A percentile compares a stretch with the other conserved stretches of the same genome.
Evolutionary conservation across 2,797 vertebrate genomes (phyloP).

Genomic region (Thamnophis elegans): DNA sequence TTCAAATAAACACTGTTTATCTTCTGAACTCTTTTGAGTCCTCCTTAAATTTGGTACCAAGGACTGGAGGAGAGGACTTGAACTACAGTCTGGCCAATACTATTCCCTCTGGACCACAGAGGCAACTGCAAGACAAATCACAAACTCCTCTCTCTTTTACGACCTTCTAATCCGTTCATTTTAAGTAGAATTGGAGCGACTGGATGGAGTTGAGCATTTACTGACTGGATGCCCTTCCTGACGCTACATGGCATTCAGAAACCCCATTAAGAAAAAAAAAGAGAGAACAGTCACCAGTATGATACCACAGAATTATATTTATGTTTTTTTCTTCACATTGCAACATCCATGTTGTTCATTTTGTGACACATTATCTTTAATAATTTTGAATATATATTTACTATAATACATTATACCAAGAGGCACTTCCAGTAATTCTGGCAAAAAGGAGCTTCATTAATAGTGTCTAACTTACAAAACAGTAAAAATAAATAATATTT

Average conservation of each 20-base stretch:
- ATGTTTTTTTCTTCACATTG: conserved; percentile 92
- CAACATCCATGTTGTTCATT: conserved; percentile 90
- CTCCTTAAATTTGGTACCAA: background rate
- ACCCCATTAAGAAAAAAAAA: conserved; percentile 50
- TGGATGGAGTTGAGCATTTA: background rate
- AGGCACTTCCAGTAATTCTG: conserved; percentile 99
- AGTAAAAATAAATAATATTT: conserved; percentile 99
- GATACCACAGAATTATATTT: conserved; percentile 88
- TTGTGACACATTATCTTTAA: conserved; percentile 87
- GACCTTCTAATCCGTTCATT: background rate
- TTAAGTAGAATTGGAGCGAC: background rate
- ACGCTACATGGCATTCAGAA: background rate
- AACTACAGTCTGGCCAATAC: background rate
- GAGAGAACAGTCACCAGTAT: conserved; percentile 50
- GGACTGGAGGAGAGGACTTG: background rate
- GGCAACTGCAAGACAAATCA: background rate
- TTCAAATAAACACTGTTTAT: background rate
- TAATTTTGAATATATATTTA: conserved; percentile 90
- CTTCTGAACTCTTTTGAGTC: background rate
- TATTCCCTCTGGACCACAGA: background rate
- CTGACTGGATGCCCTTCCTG: background rate
- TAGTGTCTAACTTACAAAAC: conserved; percentile 97
- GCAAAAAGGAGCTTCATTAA: conserved; percentile 90
- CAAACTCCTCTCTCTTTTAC: background rate
- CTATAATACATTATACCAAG: conserved; percentile 94